Evolutionary conservation across 1,140 invertebrate genomes (phyloP).

Genomic region (Amyelois transitella): DNA sequence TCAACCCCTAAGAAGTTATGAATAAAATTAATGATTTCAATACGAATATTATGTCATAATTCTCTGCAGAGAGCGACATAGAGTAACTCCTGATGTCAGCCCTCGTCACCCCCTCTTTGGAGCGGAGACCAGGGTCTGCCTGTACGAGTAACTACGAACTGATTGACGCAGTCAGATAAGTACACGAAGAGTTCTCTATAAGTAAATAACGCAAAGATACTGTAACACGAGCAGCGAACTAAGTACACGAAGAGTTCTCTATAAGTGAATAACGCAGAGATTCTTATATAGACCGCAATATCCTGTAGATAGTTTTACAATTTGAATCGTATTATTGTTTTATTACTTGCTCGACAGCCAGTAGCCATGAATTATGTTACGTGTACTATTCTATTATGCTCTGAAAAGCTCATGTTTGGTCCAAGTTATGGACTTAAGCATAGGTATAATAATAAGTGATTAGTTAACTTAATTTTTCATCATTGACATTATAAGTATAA

Average conservation of each 20-base stretch:
- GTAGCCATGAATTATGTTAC: background rate
- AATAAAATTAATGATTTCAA: too few relatives aligned
- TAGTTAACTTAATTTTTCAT: too few relatives aligned
- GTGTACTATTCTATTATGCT: constrained; percentile 2
- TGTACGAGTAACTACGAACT: background rate
- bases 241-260: too few relatives aligned
- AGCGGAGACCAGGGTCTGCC: too few relatives aligned
- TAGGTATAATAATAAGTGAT: too few relatives aligned
- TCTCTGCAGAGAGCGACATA: too few relatives aligned
- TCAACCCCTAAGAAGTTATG: too few relatives aligned
- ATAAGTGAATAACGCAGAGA: background rate
- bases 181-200: too few relatives aligned
- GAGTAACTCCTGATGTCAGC: too few relatives aligned
- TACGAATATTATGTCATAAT: too few relatives aligned
- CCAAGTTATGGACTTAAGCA: background rate
- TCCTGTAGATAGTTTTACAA: constrained; percentile 4
- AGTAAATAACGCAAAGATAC: background rate
- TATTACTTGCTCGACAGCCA: constrained; percentile 3
- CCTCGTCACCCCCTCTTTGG: too few relatives aligned
- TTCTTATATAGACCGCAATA: background rate
- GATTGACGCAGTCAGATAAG: background rate
- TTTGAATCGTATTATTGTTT: constrained; percentile 5
- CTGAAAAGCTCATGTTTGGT: background rate
- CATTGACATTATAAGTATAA: too few relatives aligned
- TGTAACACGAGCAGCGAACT: background rate